These are phyloP conservation scores for Uropsilus gracilis DNA, from an alignment of 2,113 vertebrate species.

Conservation along the genomic window DNA sequence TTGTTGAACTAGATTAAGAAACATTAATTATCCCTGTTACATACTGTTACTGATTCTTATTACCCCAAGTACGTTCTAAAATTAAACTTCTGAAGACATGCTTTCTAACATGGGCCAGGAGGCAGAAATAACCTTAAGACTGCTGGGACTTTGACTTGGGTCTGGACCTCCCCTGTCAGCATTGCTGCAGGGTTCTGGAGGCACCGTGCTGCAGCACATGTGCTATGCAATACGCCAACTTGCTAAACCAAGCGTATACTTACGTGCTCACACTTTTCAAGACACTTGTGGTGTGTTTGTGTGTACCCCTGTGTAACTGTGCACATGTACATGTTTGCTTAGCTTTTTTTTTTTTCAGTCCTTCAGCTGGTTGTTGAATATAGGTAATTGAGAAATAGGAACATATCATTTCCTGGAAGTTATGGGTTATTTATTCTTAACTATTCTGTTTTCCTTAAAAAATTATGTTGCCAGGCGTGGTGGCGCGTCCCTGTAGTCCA, in stretches of 20 bases:
- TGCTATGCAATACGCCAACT: not conserved
- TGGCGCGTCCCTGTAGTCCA: no score
- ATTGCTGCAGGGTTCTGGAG: not conserved
- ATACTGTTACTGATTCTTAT: slow-evolving; percentile 14
- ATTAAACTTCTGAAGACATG: slow-evolving; percentile 52
- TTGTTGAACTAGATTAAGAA: slow-evolving; percentile 30
- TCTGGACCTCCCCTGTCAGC: slow-evolving; percentile 36
- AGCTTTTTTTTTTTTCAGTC: slow-evolving; percentile 47
- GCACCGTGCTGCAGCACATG: not conserved
- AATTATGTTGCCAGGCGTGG: slow-evolving; percentile 20
- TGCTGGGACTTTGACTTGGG: slow-evolving; percentile 51
- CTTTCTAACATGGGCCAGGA: slow-evolving; percentile 48
- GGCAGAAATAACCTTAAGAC: slow-evolving; percentile 62
- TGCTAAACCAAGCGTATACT: not conserved
- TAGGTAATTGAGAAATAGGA: not conserved
- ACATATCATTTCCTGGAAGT: not conserved
- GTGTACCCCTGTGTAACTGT: not conserved
- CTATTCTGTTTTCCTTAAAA: slow-evolving; percentile 32
- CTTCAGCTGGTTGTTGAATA: slow-evolving; percentile 12
- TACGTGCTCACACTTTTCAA: not conserved
- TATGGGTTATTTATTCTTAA: not conserved
- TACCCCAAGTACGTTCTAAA: slow-evolving; percentile 16
- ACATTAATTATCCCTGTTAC: slow-evolving; percentile 36
- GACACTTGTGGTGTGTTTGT: not conserved
- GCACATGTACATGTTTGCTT: not conserved